Percentiles rank a stretch among this genome's conserved stretches.
These are phyloP conservation scores for Meloidogyne hapla DNA, from an alignment of 1,140 invertebrate species.

Conservation along the genomic window DNA sequence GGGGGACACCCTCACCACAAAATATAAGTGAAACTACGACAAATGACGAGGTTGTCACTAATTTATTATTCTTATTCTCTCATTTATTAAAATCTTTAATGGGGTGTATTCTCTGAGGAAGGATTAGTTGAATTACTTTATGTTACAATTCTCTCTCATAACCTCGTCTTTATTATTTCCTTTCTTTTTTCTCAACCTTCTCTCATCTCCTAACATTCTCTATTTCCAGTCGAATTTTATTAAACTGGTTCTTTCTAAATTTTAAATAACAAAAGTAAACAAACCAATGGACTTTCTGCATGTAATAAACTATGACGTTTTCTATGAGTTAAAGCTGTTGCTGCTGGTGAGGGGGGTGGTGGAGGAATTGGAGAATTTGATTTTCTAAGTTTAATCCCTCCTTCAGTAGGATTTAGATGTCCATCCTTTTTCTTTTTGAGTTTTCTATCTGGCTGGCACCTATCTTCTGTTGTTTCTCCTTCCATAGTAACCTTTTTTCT, in stretches of 20 bases:
- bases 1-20: neutral
- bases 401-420: neutral
- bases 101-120: neutral
- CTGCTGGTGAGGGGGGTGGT: neutral
- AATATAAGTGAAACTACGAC: neutral
- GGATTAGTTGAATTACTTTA: neutral
- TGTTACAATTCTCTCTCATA: neutral
- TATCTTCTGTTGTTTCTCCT: neutral
- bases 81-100: neutral
- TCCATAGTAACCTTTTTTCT: neutral
- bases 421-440: neutral
- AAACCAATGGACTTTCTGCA: conserved; percentile 55
- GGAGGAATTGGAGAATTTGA: neutral
- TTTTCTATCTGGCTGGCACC: neutral
- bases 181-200: neutral
- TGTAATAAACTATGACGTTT: conserved; percentile 56
- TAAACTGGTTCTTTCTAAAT: too few species aligned
- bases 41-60: neutral
- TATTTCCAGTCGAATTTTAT: neutral
- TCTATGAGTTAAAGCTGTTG: conserved; percentile 22
- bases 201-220: neutral
- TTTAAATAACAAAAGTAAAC: neutral
- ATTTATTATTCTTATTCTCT: neutral
- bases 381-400: neutral
- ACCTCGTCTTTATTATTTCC: neutral